phyloP scores from a whole-genome alignment of 1,140 invertebrate genomes.

The Batillaria attramentaria region DNA sequence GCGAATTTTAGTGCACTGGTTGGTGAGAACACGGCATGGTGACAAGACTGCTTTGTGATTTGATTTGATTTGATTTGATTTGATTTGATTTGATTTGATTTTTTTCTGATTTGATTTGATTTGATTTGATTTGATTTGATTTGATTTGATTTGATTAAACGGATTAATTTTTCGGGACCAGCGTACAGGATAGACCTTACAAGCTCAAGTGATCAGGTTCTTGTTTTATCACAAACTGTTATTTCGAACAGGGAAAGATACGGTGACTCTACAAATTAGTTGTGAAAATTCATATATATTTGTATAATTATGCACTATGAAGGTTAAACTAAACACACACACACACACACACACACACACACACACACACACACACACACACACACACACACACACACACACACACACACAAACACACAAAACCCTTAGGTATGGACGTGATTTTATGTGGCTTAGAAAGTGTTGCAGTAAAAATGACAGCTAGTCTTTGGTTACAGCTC shows the following conservation, averaged over 20 bases:
- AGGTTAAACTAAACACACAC: neutral
- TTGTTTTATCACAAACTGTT: neutral
- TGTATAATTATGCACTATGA: neutral
- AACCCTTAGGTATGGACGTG: neutral
- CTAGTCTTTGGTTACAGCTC: neutral
- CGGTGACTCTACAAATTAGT: neutral
- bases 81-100: too few relatives aligned
- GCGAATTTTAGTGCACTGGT: too few relatives aligned
- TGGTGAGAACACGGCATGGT: too few relatives aligned
- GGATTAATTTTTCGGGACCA: too few relatives aligned
- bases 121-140: too few relatives aligned
- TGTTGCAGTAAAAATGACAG: neutral
- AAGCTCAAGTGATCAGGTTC: neutral
- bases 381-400: conserved; percentile 10
- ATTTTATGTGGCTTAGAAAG: neutral
- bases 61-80: too few relatives aligned
- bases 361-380: neutral
- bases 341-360: neutral
- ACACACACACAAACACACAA: neutral
- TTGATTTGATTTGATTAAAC: too few relatives aligned
- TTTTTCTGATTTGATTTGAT: too few relatives aligned
- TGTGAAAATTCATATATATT: neutral
- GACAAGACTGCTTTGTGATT: too few relatives aligned
- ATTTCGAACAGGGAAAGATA: neutral
- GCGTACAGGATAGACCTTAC: too few relatives aligned